phyloP scores from a whole-genome alignment of 2,888 invertebrate species.

The Trachelus tabidus region DNA sequence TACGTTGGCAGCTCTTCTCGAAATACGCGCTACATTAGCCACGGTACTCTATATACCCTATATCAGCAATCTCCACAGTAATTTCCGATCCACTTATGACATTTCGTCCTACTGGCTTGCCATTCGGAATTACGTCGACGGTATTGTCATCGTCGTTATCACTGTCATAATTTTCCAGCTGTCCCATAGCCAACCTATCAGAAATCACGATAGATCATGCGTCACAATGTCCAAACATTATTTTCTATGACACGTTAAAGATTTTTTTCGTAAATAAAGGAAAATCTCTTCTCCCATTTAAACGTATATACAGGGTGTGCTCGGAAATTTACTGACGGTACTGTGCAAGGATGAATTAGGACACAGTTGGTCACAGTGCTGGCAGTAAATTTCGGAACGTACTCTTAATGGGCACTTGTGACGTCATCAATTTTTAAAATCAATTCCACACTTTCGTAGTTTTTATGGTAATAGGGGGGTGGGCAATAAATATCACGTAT shows the following conservation, averaged over 20 bases:
- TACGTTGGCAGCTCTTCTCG: neutral
- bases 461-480: neutral
- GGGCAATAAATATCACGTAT: neutral
- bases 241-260: neutral
- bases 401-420: neutral
- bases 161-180: neutral
- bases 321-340: too few species aligned
- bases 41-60: neutral
- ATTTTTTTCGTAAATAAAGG: neutral
- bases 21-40: neutral
- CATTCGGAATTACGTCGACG: neutral
- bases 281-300: neutral
- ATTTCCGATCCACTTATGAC: conserved; percentile 32
- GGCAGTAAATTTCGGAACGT: too few species aligned
- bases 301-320: too few species aligned
- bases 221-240: neutral
- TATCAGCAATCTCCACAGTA: conserved; percentile 34
- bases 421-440: neutral
- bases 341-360: too few species aligned
- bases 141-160: neutral
- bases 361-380: too few species aligned
- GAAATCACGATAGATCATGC: too few species aligned
- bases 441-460: neutral
- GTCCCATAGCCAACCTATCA: neutral
- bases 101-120: conserved; percentile 10